Conservation (phyloP, 2,113 vertebrate genomes). For the Saimiri boliviensis region DNA sequence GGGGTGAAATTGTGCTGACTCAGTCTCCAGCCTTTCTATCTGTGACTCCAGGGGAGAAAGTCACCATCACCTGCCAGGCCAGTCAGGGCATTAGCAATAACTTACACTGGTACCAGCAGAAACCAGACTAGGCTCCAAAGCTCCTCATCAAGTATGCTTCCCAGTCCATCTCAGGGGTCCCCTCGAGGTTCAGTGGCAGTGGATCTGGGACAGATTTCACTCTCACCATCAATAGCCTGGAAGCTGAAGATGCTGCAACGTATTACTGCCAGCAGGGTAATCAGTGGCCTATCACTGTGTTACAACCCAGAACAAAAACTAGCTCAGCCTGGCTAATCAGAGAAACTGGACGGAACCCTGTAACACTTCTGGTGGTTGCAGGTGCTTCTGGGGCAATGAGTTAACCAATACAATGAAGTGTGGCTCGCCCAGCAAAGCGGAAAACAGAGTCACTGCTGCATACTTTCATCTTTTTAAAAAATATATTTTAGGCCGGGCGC, state of each 20-base stretch:
- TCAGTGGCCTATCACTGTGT: neutral
- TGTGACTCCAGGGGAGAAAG: neutral
- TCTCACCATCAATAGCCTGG: neutral
- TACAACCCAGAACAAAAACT: neutral
- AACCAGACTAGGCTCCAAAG: neutral
- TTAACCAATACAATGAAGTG: neutral
- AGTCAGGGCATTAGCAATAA: fast-evolving
- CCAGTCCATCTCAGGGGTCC: neutral
- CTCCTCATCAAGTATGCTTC: neutral
- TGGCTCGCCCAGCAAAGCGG: neutral
- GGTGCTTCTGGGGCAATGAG: neutral
- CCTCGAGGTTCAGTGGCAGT: neutral
- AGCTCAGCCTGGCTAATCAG: neutral
- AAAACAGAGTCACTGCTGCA: neutral
- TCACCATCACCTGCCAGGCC: neutral
- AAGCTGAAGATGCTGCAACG: neutral
- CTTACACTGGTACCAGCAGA: neutral
- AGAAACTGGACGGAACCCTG: no score
- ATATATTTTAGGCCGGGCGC: no score
- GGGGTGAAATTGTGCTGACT: neutral
- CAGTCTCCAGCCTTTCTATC: neutral
- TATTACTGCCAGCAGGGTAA: neutral
- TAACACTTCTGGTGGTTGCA: neutral
- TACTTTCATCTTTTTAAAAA: no score
- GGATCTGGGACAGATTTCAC: neutral